phyloP scores from a whole-genome alignment of 2,888 invertebrate species.

The Pseudococcus longispinus region DNA sequence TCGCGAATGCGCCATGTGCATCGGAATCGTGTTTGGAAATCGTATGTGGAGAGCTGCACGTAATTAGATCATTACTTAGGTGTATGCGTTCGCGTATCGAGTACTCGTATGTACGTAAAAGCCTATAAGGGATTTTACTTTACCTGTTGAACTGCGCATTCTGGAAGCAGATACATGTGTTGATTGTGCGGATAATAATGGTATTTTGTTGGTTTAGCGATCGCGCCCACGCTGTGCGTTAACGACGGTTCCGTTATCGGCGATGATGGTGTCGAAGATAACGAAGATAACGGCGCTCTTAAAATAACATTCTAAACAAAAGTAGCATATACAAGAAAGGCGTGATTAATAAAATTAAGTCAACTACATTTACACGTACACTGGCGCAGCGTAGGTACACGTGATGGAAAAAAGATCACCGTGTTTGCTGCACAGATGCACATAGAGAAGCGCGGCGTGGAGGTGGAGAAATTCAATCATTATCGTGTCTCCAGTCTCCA shows the following conservation, averaged over 20 bases:
- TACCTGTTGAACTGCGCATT: conserved; percentile 93
- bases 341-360: conserved; percentile 35
- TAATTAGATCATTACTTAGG: background rate
- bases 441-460: background rate
- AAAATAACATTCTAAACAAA: conserved; percentile 50
- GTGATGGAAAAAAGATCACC: background rate
- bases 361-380: background rate
- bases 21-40: background rate
- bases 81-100: background rate
- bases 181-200: conserved; percentile 94
- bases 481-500: background rate
- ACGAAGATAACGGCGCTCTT: conserved; percentile 43
- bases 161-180: conserved; percentile 88
- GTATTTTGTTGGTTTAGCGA: conserved; percentile 83
- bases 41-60: background rate
- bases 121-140: background rate
- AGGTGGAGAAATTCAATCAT: background rate
- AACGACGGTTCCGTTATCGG: conserved; percentile 52
- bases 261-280: conserved; percentile 44
- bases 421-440: background rate
- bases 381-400: background rate
- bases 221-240: conserved; percentile 50
- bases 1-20: no score
- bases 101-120: background rate
- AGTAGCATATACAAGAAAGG: background rate